These are phyloP conservation scores for Darwinula stevensoni DNA, from an alignment of 2,888 invertebrate genomes.

Conservation along the genomic window DNA sequence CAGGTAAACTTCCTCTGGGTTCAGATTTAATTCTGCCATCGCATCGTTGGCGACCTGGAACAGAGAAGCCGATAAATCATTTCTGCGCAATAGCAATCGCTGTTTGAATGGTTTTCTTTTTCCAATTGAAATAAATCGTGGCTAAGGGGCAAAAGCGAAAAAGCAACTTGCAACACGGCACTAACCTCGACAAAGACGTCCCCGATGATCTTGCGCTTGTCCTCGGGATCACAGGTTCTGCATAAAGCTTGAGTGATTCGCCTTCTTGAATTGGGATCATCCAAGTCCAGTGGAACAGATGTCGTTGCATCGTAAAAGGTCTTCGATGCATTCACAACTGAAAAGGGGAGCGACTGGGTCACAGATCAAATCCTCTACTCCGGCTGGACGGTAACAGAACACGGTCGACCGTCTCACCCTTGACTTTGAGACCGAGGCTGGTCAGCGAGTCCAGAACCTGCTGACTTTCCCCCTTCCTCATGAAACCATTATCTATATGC, in stretches of 20 bases:
- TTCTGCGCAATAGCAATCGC: no score
- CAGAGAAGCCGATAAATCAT: slow-evolving; percentile 3
- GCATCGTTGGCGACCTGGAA: slow-evolving; percentile 51
- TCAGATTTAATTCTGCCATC: slow-evolving; percentile 53
- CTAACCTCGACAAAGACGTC: slow-evolving; percentile 69
- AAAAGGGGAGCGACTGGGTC: no score
- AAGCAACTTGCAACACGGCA: background rate
- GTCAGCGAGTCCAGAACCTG: slow-evolving; percentile 55
- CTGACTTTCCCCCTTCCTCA: slow-evolving; percentile 80
- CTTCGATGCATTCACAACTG: no score
- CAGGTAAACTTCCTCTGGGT: slow-evolving; percentile 67
- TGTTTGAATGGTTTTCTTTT: no score
- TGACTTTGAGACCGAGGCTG: slow-evolving; percentile 49
- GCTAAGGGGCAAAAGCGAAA: background rate
- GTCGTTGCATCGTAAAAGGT: no score
- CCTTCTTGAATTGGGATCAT: slow-evolving; percentile 18
- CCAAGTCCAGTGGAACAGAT: no score
- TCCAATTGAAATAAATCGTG: no score
- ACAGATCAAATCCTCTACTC: no score
- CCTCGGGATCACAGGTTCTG: slow-evolving; percentile 68
- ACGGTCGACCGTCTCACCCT: no score
- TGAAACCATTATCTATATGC: slow-evolving; percentile 96
- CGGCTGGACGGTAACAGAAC: no score
- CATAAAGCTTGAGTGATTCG: slow-evolving; percentile 52
- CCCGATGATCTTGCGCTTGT: slow-evolving; percentile 92